Conservation (phyloP, 1,140 invertebrate species). For the Metaphire vulgaris region DNA sequence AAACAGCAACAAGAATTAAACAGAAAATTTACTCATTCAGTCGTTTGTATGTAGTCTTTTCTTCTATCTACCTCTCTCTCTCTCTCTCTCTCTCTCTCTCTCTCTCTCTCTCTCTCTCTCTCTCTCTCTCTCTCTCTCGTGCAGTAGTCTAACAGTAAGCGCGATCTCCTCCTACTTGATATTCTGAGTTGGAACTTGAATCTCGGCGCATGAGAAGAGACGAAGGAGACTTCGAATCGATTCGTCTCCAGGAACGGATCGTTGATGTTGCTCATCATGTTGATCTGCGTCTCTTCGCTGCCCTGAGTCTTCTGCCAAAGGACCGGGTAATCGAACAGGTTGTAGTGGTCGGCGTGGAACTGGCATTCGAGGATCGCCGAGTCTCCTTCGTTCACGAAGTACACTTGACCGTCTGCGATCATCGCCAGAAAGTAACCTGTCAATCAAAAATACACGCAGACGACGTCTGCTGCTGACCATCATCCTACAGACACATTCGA, state of each 20-base stretch:
- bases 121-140: too few species aligned
- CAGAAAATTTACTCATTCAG: too few species aligned
- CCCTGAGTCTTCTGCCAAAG: conserved; percentile 27
- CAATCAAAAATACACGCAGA: too few species aligned
- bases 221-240: conserved; percentile 24
- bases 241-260: conserved; percentile 23
- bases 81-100: too few species aligned
- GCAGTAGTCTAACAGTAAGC: too few species aligned
- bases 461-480: too few species aligned
- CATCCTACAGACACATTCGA: too few species aligned
- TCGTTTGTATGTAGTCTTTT: too few species aligned
- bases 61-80: too few species aligned
- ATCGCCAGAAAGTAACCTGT: conserved; percentile 24
- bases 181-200: not conserved
- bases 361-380: conserved; percentile 19
- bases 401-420: conserved; percentile 23
- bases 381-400: conserved; percentile 23
- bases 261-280: conserved; percentile 30
- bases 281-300: conserved; percentile 18
- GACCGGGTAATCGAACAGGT: conserved; percentile 28
- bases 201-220: not conserved
- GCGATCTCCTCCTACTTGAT: conserved; percentile 1
- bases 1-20: too few species aligned
- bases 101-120: too few species aligned
- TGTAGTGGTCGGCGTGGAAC: conserved; percentile 22